phyloP scores from a whole-genome alignment of 1,140 invertebrate species.

The Teleopsis dalmanni region DNA sequence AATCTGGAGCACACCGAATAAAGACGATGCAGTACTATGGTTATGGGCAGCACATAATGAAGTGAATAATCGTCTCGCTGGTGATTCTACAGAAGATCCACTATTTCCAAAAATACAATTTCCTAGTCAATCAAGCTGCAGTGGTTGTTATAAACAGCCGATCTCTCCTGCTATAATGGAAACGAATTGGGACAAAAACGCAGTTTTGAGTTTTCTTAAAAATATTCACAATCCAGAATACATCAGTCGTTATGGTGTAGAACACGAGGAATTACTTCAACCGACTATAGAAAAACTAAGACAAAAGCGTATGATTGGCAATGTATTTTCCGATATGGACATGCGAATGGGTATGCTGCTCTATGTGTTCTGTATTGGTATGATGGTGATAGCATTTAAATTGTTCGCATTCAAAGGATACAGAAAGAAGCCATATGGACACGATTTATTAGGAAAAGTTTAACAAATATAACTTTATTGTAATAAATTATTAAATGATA shows the following conservation, averaged over 20 bases:
- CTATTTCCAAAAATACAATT: conserved; percentile 85
- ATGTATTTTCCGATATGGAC: conserved; percentile 59
- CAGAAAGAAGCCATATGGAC: conserved; percentile 60
- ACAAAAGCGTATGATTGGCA: conserved; percentile 43
- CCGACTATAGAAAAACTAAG: conserved; percentile 29
- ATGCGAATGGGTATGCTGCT: conserved; percentile 67
- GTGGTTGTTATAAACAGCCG: conserved; percentile 53
- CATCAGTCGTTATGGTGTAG: conserved; percentile 47
- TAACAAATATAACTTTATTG: no score
- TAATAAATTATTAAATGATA: no score
- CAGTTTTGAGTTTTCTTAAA: conserved; percentile 69
- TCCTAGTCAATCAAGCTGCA: conserved; percentile 63
- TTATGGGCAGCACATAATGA: conserved; percentile 92
- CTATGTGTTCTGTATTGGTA: conserved; percentile 58
- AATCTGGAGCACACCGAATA: conserved; percentile 58
- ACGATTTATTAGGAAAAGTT: conserved; percentile 57
- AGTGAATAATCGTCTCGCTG: conserved; percentile 80
- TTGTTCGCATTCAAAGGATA: conserved; percentile 64
- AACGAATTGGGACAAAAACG: conserved; percentile 58
- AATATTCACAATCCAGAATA: conserved; percentile 59
- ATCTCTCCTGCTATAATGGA: conserved; percentile 3
- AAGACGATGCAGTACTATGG: conserved; percentile 79
- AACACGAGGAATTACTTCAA: conserved; percentile 23
- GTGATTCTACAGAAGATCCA: conserved; percentile 86
- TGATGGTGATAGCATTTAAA: conserved; percentile 68